phyloP scores from a whole-genome alignment of 2,797 vertebrate genomes.

The Acanthiza pusilla region DNA sequence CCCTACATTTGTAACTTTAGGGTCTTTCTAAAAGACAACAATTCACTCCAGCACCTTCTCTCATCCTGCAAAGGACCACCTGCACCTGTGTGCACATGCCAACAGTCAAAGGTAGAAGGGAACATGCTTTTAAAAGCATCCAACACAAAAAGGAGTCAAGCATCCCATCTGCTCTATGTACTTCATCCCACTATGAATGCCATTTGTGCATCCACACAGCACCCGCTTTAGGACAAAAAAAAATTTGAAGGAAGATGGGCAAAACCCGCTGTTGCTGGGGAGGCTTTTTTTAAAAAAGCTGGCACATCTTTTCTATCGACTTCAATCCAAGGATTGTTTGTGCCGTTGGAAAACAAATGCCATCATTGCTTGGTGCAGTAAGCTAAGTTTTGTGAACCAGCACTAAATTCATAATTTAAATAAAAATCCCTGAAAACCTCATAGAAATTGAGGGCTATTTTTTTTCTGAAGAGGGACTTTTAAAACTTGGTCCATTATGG shows the following conservation, averaged over 20 bases:
- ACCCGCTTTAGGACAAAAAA: not conserved
- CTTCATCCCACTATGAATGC: not conserved
- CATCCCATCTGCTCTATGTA: not conserved
- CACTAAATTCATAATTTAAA: not conserved
- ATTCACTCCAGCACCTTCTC: not conserved
- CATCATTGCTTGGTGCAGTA: not conserved
- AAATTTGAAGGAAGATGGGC: not conserved
- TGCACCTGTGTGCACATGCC: not conserved
- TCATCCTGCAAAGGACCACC: not conserved
- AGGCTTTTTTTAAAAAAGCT: conserved; percentile 8
- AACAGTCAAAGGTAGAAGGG: not conserved
- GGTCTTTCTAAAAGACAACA: not conserved
- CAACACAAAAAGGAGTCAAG: not conserved
- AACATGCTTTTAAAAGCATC: not conserved
- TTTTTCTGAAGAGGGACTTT: not conserved
- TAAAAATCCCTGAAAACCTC: not conserved
- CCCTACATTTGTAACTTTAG: not conserved
- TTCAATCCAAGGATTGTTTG: conserved; percentile 46
- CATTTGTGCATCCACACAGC: not conserved
- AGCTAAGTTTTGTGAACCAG: not conserved
- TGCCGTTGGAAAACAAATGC: conserved; percentile 47
- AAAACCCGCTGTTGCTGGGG: not conserved
- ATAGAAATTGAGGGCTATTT: not conserved
- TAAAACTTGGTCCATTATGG: not conserved
- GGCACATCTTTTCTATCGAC: not conserved